Conservation (phyloP, 2,797 vertebrate species). For the Eulemur mongoz region DNA sequence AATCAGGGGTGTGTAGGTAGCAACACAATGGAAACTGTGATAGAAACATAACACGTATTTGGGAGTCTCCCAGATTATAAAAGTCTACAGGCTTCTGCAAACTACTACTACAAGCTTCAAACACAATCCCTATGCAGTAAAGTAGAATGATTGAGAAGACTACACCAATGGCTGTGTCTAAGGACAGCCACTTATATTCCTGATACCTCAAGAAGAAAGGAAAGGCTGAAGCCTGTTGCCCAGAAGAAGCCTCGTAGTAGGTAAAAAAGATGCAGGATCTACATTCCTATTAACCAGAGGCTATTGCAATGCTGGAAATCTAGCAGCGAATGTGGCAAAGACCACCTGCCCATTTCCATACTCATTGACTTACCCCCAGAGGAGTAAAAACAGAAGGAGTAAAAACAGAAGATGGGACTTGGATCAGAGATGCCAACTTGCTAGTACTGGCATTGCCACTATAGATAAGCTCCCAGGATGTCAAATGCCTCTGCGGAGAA, state of each 20-base stretch:
- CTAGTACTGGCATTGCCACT: not conserved
- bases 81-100: not conserved
- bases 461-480: not conserved
- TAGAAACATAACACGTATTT: not conserved
- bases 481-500: not conserved
- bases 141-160: not conserved
- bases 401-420: not conserved
- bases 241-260: not conserved
- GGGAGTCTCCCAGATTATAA: not conserved
- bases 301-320: not conserved
- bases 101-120: not conserved
- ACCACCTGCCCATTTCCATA: not conserved
- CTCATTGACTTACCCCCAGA: not conserved
- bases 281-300: not conserved
- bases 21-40: not conserved
- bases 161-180: not conserved
- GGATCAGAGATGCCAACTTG: not conserved
- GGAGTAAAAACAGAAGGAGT: not conserved
- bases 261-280: not conserved
- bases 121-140: not conserved
- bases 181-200: not conserved
- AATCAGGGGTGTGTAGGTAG: not conserved
- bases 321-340: not conserved
- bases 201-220: not conserved
- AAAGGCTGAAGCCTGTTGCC: not conserved